phyloP scores from a whole-genome alignment of 2,888 invertebrate genomes.

The Orthonychiurus folsomi region DNA sequence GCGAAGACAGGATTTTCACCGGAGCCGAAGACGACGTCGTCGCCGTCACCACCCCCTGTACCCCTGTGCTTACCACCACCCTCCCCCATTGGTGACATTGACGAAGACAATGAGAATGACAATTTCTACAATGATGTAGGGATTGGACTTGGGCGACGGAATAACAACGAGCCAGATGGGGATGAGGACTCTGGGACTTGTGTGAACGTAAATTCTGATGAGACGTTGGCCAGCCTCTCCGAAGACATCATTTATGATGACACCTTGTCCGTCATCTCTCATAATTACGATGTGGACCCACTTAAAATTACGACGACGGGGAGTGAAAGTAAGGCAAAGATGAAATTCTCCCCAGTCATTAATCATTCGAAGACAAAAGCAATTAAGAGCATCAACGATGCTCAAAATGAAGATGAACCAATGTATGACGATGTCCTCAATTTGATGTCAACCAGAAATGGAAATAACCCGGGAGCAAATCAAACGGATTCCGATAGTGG shows the following conservation, averaged over 20 bases:
- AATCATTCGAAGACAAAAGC: slow-evolving; percentile 6
- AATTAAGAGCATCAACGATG: slow-evolving; percentile 3
- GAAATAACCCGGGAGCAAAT: slow-evolving; percentile 3
- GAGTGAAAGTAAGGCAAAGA: not conserved
- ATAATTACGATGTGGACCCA: slow-evolving; percentile 14
- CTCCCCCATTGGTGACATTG: slow-evolving; percentile 6
- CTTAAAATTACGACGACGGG: slow-evolving; percentile 6
- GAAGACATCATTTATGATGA: slow-evolving; percentile 36
- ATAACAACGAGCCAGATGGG: not conserved
- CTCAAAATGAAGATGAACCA: slow-evolving; percentile 26
- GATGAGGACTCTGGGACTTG: not conserved
- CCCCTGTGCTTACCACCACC: slow-evolving; percentile 13
- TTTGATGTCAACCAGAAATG: slow-evolving; percentile 7
- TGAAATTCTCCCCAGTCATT: not conserved
- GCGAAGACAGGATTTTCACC: not conserved
- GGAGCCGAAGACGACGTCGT: not conserved
- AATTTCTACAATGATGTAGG: slow-evolving; percentile 4
- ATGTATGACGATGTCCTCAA: slow-evolving; percentile 39
- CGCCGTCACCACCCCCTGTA: slow-evolving; percentile 12
- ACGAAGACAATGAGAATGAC: too few species aligned
- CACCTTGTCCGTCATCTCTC: slow-evolving; percentile 32
- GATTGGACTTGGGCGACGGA: not conserved
- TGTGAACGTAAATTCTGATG: not conserved
- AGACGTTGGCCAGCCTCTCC: too few species aligned
- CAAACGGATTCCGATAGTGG: slow-evolving; percentile 29